Base-by-base conservation (phyloP, 2,888 invertebrate genomes). In the Pristionchus japonicus region DNA sequence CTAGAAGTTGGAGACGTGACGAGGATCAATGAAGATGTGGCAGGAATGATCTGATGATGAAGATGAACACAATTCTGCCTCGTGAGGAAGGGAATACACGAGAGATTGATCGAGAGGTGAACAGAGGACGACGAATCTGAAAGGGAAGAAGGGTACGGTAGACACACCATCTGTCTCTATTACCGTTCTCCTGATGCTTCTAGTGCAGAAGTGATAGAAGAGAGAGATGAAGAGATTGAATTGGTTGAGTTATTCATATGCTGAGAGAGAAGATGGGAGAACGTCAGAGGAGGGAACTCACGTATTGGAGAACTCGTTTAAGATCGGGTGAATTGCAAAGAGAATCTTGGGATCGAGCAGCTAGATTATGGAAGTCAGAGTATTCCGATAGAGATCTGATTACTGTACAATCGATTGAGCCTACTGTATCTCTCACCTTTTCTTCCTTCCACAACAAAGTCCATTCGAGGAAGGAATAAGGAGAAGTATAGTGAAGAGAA, bases 61-160 rank as follows among this genome's bases (percentile, higher is more conserved):
- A 3, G 34, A 13, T 40, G 86, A 86, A 70, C 86, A 86, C 67
- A 86, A 86, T 37, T 86, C 86, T 17, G 86, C 70, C 70, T 86
- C 67, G 47, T 86, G 86, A 67, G 86, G 86, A 31, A 86, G 67
- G 11, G 86, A 64, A 47, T 86, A 86, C 31, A 17, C 3, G 2
- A 86, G 27, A 20, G 70, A 40, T 27, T 27, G 84, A 57, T n/a
- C 23, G 13, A 57, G 20, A 23, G 57, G 84, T 84, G 84, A 34
- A 61, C 84, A 84, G 37, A 84, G 84, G 37, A 84, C 61, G 57
- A 84, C 84, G 84, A 84, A 84, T 84, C 84, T 84, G 84, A 84
- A 84, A 83, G 15, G 34, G 23, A n/a, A n/a, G 49, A 27, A 83
- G 52, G 37, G 17, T 80, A 27, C 80, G 49, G 49, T 80, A 80